Evolutionary conservation across 2,113 vertebrate species (phyloP).

Genomic region (Perognathus longimembris): DNA sequence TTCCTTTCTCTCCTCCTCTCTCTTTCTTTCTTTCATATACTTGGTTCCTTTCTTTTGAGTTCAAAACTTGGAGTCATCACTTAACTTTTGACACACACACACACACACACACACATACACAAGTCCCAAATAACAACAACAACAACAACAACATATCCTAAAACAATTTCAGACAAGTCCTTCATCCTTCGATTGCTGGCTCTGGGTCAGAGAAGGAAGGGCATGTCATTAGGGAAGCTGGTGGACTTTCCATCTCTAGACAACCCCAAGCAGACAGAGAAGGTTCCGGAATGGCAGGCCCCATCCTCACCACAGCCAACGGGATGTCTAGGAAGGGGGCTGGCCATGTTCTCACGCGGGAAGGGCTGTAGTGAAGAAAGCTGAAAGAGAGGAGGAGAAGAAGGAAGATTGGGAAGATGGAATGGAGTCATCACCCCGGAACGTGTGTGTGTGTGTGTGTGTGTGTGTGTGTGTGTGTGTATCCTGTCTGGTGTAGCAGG

Average conservation of each 20-base stretch:
- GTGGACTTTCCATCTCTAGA: slow-evolving; percentile 24
- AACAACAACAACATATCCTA: not conserved
- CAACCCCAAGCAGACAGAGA: not conserved
- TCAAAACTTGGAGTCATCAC: slow-evolving; percentile 42
- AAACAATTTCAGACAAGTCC: not conserved
- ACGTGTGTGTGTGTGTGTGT: too few species aligned
- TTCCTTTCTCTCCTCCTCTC: too few species aligned
- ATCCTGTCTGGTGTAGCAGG: not conserved
- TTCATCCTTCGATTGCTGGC: slow-evolving; percentile 34
- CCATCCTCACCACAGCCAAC: too few species aligned
- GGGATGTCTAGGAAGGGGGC: too few species aligned
- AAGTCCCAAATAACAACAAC: too few species aligned
- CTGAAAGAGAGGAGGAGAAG: not conserved
- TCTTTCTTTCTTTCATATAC: not conserved
- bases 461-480: not conserved
- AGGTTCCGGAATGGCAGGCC: not conserved
- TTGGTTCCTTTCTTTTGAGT: not conserved
- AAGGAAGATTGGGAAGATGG: too few species aligned
- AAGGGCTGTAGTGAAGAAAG: too few species aligned
- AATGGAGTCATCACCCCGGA: too few species aligned
- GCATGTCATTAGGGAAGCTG: not conserved
- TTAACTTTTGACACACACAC: slow-evolving; percentile 35
- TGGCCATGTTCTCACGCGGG: too few species aligned
- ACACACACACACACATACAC: too few species aligned
- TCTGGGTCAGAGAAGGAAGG: not conserved